These are phyloP conservation scores for Cenopis cana DNA, from an alignment of 2,888 invertebrate genomes.

Conservation along the genomic window DNA sequence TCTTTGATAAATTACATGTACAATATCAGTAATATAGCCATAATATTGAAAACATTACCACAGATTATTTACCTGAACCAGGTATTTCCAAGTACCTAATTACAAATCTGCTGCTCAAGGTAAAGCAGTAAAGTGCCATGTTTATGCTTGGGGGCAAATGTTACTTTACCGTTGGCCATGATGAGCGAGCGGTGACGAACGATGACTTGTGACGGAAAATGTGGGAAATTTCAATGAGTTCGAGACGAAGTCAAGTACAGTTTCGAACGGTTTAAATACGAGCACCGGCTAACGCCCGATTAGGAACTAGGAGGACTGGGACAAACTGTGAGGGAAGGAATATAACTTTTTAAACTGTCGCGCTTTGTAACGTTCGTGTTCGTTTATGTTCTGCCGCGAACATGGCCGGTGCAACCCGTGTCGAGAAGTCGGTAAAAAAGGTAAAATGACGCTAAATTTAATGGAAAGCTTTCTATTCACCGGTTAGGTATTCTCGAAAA, in stretches of 20 bases:
- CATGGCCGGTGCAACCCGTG: too few relatives aligned
- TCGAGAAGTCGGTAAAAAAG: too few relatives aligned
- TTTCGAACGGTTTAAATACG: neutral
- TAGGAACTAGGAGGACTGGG: too few relatives aligned
- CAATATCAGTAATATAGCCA: too few relatives aligned
- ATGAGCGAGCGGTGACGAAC: constrained; percentile 17
- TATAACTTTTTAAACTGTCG: too few relatives aligned
- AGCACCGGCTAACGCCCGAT: neutral
- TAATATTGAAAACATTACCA: neutral
- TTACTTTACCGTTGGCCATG: constrained; percentile 22
- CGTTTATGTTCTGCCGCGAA: too few relatives aligned
- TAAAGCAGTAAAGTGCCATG: constrained; percentile 7
- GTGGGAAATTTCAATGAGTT: constrained; percentile 18
- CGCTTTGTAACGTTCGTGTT: too few relatives aligned
- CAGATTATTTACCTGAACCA: neutral
- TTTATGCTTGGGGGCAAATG: constrained; percentile 19
- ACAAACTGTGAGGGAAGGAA: too few relatives aligned
- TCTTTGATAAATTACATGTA: too few relatives aligned
- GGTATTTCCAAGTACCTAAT: constrained; percentile 10
- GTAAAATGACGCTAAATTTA: too few relatives aligned
- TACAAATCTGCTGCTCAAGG: constrained; percentile 27
- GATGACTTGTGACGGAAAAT: constrained; percentile 17
- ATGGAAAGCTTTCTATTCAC: too few relatives aligned
- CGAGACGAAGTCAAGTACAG: neutral
- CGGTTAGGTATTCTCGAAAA: too few relatives aligned